Conservation (phyloP, 2,888 invertebrate species). For the Apotomis capreana region DNA sequence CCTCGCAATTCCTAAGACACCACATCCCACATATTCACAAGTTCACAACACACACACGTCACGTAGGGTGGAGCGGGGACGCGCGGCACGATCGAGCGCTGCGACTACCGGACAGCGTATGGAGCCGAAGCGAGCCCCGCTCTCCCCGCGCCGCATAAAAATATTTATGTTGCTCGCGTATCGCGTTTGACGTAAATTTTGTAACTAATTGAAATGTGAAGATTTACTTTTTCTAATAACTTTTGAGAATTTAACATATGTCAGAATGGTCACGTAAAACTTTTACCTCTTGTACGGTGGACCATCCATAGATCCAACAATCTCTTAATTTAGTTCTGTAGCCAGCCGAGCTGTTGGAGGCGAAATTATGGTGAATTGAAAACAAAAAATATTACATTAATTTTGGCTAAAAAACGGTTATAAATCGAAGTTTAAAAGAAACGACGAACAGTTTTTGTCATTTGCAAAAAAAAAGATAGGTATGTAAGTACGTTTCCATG, state of each 20-base stretch:
- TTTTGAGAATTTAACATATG: neutral
- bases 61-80: constrained; percentile 35
- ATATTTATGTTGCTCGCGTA: constrained; percentile 68
- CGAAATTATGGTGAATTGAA: no score
- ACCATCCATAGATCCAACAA: no score
- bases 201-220: neutral
- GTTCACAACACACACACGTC: constrained; percentile 47
- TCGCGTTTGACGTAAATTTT: constrained; percentile 68
- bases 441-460: no score
- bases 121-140: constrained; percentile 53
- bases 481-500: no score
- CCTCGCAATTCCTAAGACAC: constrained; percentile 47
- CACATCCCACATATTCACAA: constrained; percentile 46
- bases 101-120: constrained; percentile 62
- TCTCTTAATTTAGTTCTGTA: no score
- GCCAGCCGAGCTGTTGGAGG: no score
- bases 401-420: no score
- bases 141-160: constrained; percentile 65
- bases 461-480: no score
- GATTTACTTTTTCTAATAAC: neutral
- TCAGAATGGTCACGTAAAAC: neutral
- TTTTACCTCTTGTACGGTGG: no score
- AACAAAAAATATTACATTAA: no score
- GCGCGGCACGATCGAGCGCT: constrained; percentile 55
- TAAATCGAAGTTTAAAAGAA: no score